Evolutionary conservation across 1,140 invertebrate genomes (phyloP).

Genomic region (Bombus impatiens): DNA sequence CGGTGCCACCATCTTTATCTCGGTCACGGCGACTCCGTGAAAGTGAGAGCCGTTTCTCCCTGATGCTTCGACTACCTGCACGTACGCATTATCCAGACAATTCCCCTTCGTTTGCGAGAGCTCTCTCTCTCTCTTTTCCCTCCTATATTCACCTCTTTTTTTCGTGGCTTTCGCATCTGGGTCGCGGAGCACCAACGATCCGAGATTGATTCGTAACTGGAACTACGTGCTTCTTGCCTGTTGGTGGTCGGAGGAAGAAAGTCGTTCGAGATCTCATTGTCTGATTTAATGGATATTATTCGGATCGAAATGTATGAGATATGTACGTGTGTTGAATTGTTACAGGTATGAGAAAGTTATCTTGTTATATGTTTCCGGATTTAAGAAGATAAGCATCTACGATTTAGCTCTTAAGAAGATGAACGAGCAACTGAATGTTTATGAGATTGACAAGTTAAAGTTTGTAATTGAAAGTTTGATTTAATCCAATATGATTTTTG

Average conservation of each 20-base stretch:
- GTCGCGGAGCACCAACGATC: constrained; percentile 11
- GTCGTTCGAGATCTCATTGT: not conserved
- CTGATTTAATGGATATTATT: not conserved
- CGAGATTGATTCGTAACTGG: constrained; percentile 21
- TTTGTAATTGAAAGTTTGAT: not conserved
- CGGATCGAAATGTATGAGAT: not conserved
- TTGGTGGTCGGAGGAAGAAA: not conserved
- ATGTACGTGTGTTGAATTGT: not conserved
- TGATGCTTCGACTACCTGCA: constrained; percentile 57
- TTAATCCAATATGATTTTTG: not conserved
- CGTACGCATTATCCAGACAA: constrained; percentile 53
- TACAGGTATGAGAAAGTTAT: not conserved
- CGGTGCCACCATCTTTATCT: constrained; percentile 77
- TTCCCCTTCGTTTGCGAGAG: constrained; percentile 59
- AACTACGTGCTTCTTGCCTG: not conserved
- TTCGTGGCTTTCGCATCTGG: constrained; percentile 29
- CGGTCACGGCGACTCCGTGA: constrained; percentile 82
- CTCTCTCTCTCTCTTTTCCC: constrained; percentile 12
- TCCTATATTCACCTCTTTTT: not conserved
- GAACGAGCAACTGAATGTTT: not conserved
- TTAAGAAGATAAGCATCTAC: not conserved
- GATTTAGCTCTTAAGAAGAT: not conserved
- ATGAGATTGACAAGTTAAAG: not conserved
- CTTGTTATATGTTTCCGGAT: not conserved
- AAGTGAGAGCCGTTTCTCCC: constrained; percentile 79